These are phyloP conservation scores for Harpalus rufipes DNA, from an alignment of 2,888 invertebrate genomes.

Conservation along the genomic window DNA sequence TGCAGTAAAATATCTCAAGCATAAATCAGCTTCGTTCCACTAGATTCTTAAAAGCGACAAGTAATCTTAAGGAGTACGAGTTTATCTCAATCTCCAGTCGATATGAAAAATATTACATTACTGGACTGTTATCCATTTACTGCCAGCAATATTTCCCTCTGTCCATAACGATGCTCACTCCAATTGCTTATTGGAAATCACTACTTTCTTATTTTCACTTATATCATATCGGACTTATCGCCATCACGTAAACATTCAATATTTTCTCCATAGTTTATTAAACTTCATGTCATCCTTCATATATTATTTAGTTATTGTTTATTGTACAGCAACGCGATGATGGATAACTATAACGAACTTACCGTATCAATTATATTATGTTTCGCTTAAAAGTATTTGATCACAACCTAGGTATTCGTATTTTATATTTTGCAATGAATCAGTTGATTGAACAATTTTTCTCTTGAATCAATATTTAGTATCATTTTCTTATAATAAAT, in stretches of 20 bases:
- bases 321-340: too few species aligned
- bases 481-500: too few species aligned
- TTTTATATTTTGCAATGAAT: too few species aligned
- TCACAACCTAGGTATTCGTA: too few species aligned
- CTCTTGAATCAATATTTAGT: too few species aligned
- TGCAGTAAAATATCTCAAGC: slow-evolving; percentile 58
- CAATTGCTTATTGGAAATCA: slow-evolving; percentile 52
- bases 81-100: slow-evolving; percentile 59
- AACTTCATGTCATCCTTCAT: not conserved
- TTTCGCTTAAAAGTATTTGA: too few species aligned
- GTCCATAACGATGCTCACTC: slow-evolving; percentile 35
- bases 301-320: not conserved
- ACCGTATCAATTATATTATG: too few species aligned
- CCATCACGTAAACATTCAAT: not conserved
- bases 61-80: slow-evolving; percentile 54
- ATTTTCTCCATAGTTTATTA: not conserved
- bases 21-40: slow-evolving; percentile 62
- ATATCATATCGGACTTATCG: not conserved
- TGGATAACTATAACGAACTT: too few species aligned
- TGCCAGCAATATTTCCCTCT: slow-evolving; percentile 23
- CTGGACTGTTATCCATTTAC: slow-evolving; percentile 39
- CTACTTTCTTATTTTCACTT: slow-evolving; percentile 9
- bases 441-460: too few species aligned
- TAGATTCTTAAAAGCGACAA: slow-evolving; percentile 56
- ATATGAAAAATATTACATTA: slow-evolving; percentile 63